Conservation (phyloP, 2,113 vertebrate genomes). For the Rostratula benghalensis region DNA sequence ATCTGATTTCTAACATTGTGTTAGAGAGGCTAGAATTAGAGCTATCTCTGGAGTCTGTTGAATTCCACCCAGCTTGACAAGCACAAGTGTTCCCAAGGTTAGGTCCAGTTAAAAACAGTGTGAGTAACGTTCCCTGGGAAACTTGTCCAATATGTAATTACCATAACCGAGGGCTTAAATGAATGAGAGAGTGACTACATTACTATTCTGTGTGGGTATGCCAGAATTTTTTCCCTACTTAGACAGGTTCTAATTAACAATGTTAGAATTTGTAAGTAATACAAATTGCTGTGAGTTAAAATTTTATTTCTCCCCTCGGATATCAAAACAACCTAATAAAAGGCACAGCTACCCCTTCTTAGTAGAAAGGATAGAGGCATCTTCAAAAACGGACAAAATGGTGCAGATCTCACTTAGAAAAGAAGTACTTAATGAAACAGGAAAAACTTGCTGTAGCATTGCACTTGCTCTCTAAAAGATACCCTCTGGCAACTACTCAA, state of each 20-base stretch:
- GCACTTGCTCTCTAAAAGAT: background rate
- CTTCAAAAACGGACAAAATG: background rate
- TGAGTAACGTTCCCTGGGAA: constrained; percentile 3
- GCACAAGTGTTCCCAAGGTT: background rate
- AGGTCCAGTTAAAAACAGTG: background rate
- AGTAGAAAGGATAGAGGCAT: background rate
- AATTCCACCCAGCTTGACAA: background rate
- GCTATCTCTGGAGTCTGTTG: background rate
- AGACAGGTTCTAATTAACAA: constrained; percentile 54
- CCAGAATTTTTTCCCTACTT: background rate
- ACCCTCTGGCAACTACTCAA: background rate
- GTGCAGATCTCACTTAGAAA: background rate
- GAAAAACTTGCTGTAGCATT: background rate
- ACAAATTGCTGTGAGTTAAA: constrained; percentile 10
- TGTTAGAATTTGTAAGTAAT: constrained; percentile 48
- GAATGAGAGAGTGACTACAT: constrained; percentile 16
- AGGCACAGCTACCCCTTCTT: background rate
- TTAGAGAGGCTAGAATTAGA: background rate
- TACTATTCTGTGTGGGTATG: background rate
- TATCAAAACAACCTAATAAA: constrained; percentile 38
- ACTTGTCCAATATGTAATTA: constrained; percentile 50
- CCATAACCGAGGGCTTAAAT: background rate
- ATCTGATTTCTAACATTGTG: background rate
- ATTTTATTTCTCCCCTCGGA: constrained; percentile 14
- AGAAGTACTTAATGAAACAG: background rate